A percentile compares a stretch with the other conserved stretches of the same genome.
These are phyloP conservation scores for Bombus affinis DNA, from an alignment of 1,140 invertebrate genomes.

Conservation along the genomic window DNA sequence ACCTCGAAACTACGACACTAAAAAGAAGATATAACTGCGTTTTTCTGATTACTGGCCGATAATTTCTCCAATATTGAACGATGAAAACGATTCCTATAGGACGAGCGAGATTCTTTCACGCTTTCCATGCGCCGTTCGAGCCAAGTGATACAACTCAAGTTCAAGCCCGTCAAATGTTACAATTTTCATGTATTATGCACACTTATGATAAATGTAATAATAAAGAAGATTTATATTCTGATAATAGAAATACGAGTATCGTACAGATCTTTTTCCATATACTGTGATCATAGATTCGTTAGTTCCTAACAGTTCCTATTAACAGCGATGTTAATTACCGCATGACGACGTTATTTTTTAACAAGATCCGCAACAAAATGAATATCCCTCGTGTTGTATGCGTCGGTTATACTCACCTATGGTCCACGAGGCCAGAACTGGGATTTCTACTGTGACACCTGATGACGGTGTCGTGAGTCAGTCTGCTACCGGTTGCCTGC, in stretches of 20 bases:
- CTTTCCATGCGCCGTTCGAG: background rate
- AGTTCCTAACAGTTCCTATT: too few relatives aligned
- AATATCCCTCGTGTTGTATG: too few relatives aligned
- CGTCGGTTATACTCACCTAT: conserved; percentile 82
- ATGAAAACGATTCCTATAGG: background rate
- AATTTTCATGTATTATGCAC: too few relatives aligned
- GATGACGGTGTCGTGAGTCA: conserved; percentile 84
- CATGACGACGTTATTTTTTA: background rate
- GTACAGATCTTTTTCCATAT: too few relatives aligned
- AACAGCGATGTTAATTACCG: too few relatives aligned
- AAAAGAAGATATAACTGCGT: background rate
- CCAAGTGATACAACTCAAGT: background rate
- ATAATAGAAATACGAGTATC: too few relatives aligned
- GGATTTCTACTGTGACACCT: conserved; percentile 91
- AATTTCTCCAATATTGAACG: background rate
- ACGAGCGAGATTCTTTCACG: background rate
- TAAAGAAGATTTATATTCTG: too few relatives aligned
- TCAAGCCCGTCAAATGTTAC: too few relatives aligned
- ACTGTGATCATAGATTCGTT: too few relatives aligned
- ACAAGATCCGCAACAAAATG: background rate
- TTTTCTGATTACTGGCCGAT: too few relatives aligned
- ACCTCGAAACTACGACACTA: too few relatives aligned
- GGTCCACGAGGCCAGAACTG: conserved; percentile 86
- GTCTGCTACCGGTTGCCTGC: conserved; percentile 76
- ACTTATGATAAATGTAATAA: too few relatives aligned